A percentile compares a stretch with the other conserved stretches of the same genome.
phyloP scores from a whole-genome alignment of 2,888 invertebrate species.

The Xylota sylvarum region DNA sequence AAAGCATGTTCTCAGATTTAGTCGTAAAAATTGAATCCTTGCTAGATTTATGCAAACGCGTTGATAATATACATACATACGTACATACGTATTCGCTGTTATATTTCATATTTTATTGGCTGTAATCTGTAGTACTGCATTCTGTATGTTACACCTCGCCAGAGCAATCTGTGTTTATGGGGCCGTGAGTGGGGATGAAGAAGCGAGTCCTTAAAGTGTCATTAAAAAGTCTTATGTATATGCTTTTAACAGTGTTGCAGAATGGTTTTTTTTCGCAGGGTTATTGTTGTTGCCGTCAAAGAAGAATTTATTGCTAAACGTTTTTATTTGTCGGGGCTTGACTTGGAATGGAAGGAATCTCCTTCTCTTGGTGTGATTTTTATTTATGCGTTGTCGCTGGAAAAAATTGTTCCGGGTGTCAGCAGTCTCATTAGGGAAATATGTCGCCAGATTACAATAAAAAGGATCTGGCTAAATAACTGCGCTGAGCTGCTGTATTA shows the following conservation, averaged over 20 bases:
- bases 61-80: slow-evolving; percentile 21
- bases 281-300: slow-evolving; percentile 45
- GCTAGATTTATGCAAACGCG: slow-evolving; percentile 61
- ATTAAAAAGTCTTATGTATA: slow-evolving; percentile 51
- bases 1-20: slow-evolving; percentile 45
- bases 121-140: slow-evolving; percentile 56
- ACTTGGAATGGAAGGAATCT: not conserved
- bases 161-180: slow-evolving; percentile 13
- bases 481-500: slow-evolving; percentile 50
- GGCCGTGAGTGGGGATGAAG: not conserved
- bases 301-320: slow-evolving; percentile 54
- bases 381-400: slow-evolving; percentile 37
- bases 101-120: slow-evolving; percentile 71
- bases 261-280: slow-evolving; percentile 35
- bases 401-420: slow-evolving; percentile 22
- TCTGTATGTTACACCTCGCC: not conserved
- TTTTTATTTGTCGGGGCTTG: slow-evolving; percentile 32
- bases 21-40: slow-evolving; percentile 58
- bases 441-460: slow-evolving; percentile 68
- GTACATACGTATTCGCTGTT: not conserved
- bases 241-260: slow-evolving; percentile 54
- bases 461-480: slow-evolving; percentile 36
- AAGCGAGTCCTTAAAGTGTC: slow-evolving; percentile 62
- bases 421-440: slow-evolving; percentile 66
- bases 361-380: not conserved